A percentile compares a stretch with the other conserved stretches of the same genome.
phyloP scores from a whole-genome alignment of 92 coral and sea anemone species.

The Heteractis magnifica region DNA sequence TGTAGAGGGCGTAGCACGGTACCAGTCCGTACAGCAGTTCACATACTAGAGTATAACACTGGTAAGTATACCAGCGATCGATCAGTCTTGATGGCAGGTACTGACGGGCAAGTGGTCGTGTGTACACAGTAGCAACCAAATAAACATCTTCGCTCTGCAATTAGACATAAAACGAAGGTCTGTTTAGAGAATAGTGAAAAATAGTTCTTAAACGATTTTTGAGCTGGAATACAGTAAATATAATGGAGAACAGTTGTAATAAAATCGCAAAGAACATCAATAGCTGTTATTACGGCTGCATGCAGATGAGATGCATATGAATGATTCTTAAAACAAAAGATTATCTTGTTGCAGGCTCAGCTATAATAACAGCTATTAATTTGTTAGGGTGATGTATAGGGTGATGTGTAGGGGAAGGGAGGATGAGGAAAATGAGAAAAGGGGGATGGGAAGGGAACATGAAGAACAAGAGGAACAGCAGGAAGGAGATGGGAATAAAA shows the following conservation, averaged over 20 bases:
- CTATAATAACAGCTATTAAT: no score
- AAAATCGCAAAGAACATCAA: no score
- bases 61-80: constrained; percentile 81
- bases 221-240: no score
- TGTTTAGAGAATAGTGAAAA: background rate
- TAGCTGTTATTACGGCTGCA: no score
- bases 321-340: no score
- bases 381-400: background rate
- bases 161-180: background rate
- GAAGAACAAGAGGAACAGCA: no score
- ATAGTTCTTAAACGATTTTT: no score
- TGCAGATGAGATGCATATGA: no score
- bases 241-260: no score
- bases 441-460: background rate
- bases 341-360: no score
- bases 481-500: background rate
- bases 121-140: constrained; percentile 79
- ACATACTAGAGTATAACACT: constrained; percentile 85
- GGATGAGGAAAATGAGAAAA: background rate
- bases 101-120: constrained; percentile 84
- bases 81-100: constrained; percentile 69
- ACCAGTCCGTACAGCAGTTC: constrained; percentile 90
- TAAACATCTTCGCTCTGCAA: constrained; percentile 77
- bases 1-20: constrained; percentile 75
- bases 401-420: background rate